A percentile compares a stretch with the other conserved stretches of the same genome.
These are phyloP conservation scores for Amblyraja radiata DNA, from an alignment of 2,797 vertebrate species.

Conservation along the genomic window DNA sequence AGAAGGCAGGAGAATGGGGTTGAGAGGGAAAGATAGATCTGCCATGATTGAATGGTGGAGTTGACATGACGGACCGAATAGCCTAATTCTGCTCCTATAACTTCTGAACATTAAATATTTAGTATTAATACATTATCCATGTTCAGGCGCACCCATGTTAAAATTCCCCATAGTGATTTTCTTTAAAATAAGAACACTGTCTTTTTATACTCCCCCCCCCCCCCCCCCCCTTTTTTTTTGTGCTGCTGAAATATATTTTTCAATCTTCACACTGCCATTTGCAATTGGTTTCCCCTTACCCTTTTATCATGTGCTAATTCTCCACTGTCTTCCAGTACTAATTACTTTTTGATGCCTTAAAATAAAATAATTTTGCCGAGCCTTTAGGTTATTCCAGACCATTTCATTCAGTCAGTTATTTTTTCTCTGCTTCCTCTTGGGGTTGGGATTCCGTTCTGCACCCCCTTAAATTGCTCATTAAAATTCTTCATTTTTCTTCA, in stretches of 20 bases:
- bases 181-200: too few species aligned
- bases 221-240: too few species aligned
- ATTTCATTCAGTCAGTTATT: slow-evolving; percentile 2
- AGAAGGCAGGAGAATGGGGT: too few species aligned
- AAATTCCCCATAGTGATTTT: background rate
- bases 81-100: too few species aligned
- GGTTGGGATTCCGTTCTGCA: background rate
- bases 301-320: slow-evolving; percentile 10
- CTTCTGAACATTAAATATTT: too few species aligned
- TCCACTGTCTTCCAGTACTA: slow-evolving; percentile 24
- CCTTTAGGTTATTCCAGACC: slow-evolving; percentile 23
- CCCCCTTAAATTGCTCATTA: slow-evolving; percentile 1
- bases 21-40: too few species aligned
- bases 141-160: background rate
- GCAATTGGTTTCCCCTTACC: background rate
- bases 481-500: slow-evolving; percentile 11
- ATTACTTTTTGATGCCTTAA: background rate
- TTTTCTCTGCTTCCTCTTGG: background rate
- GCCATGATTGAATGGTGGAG: too few species aligned
- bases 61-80: too few species aligned
- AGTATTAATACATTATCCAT: background rate
- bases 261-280: background rate
- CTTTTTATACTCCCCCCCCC: background rate
- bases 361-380: slow-evolving; percentile 28
- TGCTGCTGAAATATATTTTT: background rate